phyloP scores from a whole-genome alignment of 2,797 vertebrate species.

The Diglossa cyanea region DNA sequence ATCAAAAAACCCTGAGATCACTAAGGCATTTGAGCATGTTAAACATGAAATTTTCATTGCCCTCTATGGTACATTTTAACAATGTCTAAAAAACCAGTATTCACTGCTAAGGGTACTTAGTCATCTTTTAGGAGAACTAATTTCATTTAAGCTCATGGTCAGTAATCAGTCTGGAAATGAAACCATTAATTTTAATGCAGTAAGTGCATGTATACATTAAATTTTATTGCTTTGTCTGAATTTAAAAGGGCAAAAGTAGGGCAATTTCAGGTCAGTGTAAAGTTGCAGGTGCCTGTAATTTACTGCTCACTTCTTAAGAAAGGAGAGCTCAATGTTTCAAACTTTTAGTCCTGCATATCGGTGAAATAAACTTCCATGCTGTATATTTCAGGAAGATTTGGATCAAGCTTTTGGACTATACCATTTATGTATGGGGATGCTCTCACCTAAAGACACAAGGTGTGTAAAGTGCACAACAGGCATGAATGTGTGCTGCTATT shows the following conservation, averaged over 20 bases:
- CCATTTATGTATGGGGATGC: background rate
- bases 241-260: background rate
- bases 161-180: conserved; percentile 41
- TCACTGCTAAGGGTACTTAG: background rate
- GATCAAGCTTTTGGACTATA: background rate
- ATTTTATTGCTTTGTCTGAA: conserved; percentile 48
- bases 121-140: background rate
- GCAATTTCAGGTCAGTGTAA: background rate
- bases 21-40: background rate
- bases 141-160: conserved; percentile 15
- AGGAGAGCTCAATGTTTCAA: background rate
- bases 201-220: conserved; percentile 6
- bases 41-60: background rate
- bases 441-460: background rate
- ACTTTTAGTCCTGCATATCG: background rate
- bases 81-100: background rate
- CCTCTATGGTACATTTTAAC: background rate
- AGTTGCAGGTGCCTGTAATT: conserved; percentile 4
- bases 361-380: background rate
- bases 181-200: conserved; percentile 46
- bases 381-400: background rate
- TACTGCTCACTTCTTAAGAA: background rate
- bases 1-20: background rate
- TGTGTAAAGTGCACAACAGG: background rate
- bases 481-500: background rate